Percentiles rank a stretch among this genome's conserved stretches.
Conservation (phyloP, 2,888 invertebrate species). For the Chaetogeoica ovagalla region DNA sequence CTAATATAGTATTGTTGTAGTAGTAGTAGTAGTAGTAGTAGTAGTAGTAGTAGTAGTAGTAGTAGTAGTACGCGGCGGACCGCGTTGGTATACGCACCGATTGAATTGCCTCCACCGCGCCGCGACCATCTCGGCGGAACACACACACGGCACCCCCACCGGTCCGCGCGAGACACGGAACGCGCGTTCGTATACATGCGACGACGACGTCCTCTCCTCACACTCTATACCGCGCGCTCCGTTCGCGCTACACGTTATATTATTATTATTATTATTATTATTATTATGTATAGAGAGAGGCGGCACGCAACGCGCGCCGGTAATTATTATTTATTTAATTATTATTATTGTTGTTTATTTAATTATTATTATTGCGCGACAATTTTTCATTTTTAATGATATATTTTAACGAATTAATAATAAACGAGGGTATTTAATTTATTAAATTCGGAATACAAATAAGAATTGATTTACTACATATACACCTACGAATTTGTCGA, state of each 20-base stretch:
- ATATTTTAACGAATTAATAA: too few species aligned
- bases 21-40: slow-evolving; percentile 27
- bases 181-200: not conserved
- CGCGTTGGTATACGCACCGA: slow-evolving; percentile 46
- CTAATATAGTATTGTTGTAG: not conserved
- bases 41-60: slow-evolving; percentile 22
- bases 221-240: not conserved
- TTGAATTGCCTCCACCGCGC: slow-evolving; percentile 38
- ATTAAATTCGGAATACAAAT: too few species aligned
- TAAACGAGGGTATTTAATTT: too few species aligned
- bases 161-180: not conserved
- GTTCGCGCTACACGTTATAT: not conserved
- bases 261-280: not conserved
- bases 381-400: too few species aligned
- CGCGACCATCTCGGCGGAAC: not conserved
- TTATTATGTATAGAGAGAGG: too few species aligned
- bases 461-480: too few species aligned
- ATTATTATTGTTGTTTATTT: too few species aligned
- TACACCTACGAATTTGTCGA: too few species aligned
- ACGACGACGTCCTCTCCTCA: not conserved
- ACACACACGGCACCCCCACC: not conserved
- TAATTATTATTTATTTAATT: not conserved
- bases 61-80: slow-evolving; percentile 31
- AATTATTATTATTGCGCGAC: too few species aligned
- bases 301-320: too few species aligned